Evolutionary conservation across 1,140 invertebrate genomes (phyloP).

Genomic region (Bombus balteatus): DNA sequence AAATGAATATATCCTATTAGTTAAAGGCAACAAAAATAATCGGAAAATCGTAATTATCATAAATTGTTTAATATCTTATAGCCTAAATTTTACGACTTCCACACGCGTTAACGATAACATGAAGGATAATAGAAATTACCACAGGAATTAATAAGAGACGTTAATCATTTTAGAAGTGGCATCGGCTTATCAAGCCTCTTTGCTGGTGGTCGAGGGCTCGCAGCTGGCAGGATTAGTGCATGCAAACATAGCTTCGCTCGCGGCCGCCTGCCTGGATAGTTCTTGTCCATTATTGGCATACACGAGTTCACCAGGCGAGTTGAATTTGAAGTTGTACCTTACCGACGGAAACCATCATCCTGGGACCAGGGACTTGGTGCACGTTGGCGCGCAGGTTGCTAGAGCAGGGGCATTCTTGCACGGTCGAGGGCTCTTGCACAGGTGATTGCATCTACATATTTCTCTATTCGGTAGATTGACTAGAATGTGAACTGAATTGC

Average conservation of each 20-base stretch:
- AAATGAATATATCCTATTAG: accelerated
- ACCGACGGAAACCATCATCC: conserved; percentile 85
- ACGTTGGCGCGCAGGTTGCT: conserved; percentile 94
- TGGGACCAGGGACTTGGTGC: conserved; percentile 93
- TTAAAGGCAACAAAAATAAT: not conserved
- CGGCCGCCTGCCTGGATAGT: conserved; percentile 91
- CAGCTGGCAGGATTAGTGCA: conserved; percentile 92
- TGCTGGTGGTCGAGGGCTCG: conserved; percentile 92
- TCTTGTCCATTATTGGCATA: conserved; percentile 91
- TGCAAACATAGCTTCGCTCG: conserved; percentile 91
- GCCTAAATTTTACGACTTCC: no score
- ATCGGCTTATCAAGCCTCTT: conserved; percentile 90
- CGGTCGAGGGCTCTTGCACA: conserved; percentile 93
- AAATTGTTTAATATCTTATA: not conserved
- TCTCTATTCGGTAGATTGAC: not conserved
- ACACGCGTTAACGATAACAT: not conserved
- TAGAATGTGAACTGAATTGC: not conserved
- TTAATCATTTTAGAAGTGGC: conserved; percentile 87
- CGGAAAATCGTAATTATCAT: no score
- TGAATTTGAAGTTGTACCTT: conserved; percentile 94
- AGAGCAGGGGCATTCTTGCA: conserved; percentile 95
- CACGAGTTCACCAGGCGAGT: conserved; percentile 88
- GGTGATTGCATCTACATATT: conserved; percentile 61
- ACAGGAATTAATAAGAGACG: no score
- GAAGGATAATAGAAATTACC: not conserved